phyloP scores from a whole-genome alignment of 2,113 vertebrate genomes.

The Phrynosoma platyrhinos region DNA sequence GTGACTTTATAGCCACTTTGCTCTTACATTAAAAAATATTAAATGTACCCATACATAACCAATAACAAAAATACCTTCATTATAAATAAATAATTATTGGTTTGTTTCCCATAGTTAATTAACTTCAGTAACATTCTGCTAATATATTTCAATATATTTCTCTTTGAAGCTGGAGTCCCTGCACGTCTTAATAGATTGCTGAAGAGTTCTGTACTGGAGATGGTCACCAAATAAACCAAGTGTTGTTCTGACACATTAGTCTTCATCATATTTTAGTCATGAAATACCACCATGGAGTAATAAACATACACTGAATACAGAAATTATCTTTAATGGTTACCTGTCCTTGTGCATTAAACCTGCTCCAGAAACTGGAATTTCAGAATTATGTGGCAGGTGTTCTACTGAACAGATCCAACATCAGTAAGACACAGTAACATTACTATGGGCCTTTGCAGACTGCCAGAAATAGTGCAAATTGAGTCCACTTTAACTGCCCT shows the following conservation, averaged over 20 bases:
- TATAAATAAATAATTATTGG: neutral
- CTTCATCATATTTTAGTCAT: conserved; percentile 1
- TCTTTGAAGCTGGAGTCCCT: neutral
- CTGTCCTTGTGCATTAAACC: conserved; percentile 46
- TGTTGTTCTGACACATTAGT: neutral
- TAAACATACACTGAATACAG: neutral
- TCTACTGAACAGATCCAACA: conserved; percentile 10
- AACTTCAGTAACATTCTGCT: neutral
- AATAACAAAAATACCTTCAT: neutral
- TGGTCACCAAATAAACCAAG: conserved; percentile 2
- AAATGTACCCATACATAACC: neutral
- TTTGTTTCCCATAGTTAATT: neutral
- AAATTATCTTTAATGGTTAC: conserved; percentile 17
- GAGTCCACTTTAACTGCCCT: too few relatives aligned
- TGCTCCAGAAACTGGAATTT: neutral
- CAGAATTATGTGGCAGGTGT: neutral
- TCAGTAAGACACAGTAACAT: neutral
- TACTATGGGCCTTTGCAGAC: too few relatives aligned
- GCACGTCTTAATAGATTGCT: neutral
- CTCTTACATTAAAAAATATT: neutral
- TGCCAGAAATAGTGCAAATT: too few relatives aligned
- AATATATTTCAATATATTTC: rapidly evolving
- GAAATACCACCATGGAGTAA: neutral
- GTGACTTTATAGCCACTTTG: neutral
- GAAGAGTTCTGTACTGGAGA: too few relatives aligned